A percentile compares a stretch with the other conserved stretches of the same genome.
phyloP scores from a whole-genome alignment of 2,113 vertebrate genomes.

The Odocoileus virginianus region DNA sequence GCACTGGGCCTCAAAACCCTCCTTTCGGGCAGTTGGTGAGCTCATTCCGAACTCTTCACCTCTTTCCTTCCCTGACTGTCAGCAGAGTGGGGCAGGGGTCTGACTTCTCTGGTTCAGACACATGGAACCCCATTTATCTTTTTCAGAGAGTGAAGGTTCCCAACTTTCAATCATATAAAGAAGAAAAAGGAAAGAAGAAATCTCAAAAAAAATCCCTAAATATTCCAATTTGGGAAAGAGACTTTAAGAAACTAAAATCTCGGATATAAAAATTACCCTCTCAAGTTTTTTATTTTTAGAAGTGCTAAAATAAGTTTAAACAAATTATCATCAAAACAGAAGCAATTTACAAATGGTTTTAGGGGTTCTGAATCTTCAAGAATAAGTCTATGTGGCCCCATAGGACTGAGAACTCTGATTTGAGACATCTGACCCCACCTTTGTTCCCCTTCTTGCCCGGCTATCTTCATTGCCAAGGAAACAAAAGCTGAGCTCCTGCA shows the following conservation, averaged over 20 bases:
- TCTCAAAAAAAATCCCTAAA: constrained; percentile 13
- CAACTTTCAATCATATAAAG: not conserved
- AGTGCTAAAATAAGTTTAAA: constrained; percentile 4
- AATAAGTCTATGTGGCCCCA: not conserved
- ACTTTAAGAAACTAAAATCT: not conserved
- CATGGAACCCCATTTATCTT: not conserved
- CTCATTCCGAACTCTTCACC: not conserved
- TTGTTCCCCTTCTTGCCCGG: not conserved
- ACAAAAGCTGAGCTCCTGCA: not conserved
- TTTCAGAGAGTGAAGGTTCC: not conserved
- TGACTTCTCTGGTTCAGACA: not conserved
- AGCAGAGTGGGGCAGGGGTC: not conserved
- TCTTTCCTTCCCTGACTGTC: not conserved
- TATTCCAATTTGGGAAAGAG: not conserved
- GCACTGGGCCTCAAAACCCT: not conserved
- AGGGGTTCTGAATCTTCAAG: not conserved
- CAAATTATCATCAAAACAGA: not conserved
- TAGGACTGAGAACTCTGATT: not conserved
- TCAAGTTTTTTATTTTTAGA: not conserved
- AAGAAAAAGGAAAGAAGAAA: not conserved
- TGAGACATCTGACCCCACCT: not conserved
- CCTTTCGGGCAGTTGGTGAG: not conserved
- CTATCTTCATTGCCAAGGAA: not conserved
- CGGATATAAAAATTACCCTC: not conserved
- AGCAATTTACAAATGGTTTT: not conserved